Evolutionary conservation across 2,797 vertebrate genomes (phyloP), one percentile per base, ranked within the genome.

Genomic region (Sciaenops ocellatus): DNA sequence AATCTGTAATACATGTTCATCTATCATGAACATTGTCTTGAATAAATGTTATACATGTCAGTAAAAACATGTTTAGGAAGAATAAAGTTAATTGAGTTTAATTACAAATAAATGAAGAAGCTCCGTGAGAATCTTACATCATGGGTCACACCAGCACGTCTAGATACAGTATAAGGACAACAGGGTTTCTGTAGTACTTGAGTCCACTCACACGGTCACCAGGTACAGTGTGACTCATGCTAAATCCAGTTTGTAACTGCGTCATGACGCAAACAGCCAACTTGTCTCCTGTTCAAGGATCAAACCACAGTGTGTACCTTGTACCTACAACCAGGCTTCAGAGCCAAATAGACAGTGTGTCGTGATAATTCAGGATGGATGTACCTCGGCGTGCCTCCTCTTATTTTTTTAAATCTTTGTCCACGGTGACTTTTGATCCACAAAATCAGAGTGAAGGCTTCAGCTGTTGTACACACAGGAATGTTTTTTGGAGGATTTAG

Each of bases 401-500:
- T 8, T 9, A 38, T 20, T 56, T 51, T 65, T 22, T 7, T 9
- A 76, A 79, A 72, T 52, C 62, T 73, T 42, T 63, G 51, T 66
- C 75, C 78, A 57, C 51, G 3, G 62, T 61, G 46, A 73, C 63
- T 42, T 72, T 46, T 85, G 73, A 82, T 73, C 84, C 66, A 28
- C 24, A 9, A 48, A 73, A 51, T 66, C 56, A 70, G 56, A 88
- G 73, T 3, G 57, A 56, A 79, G 61, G 69, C 74, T 24, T 16
- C 11, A 11, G 59, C 44, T 4, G 41, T 64, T 65, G 71, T 59
- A 52, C 1, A 73, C 78, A 79, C 51, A 51, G 60, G 20, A 17
- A 55, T 16, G 7, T 44, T 84, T 64, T 73, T 64, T 34, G 24
- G 65, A 54, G 71, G 79, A 82, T 85, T 88, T 79, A 75, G n/a